phyloP scores from a whole-genome alignment of 2,113 vertebrate genomes.

The Thermophis baileyi region DNA sequence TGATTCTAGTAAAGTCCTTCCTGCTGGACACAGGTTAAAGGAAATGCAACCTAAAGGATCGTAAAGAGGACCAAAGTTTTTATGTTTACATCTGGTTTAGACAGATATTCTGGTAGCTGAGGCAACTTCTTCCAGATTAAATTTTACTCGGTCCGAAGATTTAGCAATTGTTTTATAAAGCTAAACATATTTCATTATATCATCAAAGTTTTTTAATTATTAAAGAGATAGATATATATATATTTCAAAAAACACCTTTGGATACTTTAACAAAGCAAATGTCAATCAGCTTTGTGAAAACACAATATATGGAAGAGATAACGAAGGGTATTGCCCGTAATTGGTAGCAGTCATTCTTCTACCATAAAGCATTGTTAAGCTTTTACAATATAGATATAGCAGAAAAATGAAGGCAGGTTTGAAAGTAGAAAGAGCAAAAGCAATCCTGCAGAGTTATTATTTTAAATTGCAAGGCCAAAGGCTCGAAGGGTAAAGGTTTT shows the following conservation, averaged over 20 bases:
- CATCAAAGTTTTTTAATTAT: neutral
- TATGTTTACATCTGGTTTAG: neutral
- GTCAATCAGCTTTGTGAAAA: constrained; percentile 26
- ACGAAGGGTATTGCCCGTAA: constrained; percentile 29
- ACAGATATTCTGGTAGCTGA: neutral
- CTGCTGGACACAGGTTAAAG: neutral
- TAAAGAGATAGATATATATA: neutral
- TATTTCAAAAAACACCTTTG: neutral
- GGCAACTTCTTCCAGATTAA: neutral
- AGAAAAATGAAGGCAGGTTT: constrained; percentile 24
- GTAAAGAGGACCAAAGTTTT: neutral
- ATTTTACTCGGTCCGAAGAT: neutral
- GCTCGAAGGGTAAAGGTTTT: constrained; percentile 32
- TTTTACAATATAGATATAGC: constrained; percentile 21
- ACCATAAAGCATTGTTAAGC: constrained; percentile 27
- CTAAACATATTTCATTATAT: neutral
- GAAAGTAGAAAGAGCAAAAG: constrained; percentile 36
- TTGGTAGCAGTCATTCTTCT: constrained; percentile 25
- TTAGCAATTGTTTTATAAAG: neutral
- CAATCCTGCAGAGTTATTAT: constrained; percentile 29
- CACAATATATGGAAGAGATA: constrained; percentile 32
- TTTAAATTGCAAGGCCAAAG: constrained; percentile 35
- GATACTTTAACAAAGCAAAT: constrained; percentile 2
- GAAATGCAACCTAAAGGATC: neutral
- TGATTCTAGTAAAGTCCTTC: neutral